These are phyloP conservation scores for Laothoe populi DNA, from an alignment of 2,888 invertebrate genomes.

Conservation along the genomic window DNA sequence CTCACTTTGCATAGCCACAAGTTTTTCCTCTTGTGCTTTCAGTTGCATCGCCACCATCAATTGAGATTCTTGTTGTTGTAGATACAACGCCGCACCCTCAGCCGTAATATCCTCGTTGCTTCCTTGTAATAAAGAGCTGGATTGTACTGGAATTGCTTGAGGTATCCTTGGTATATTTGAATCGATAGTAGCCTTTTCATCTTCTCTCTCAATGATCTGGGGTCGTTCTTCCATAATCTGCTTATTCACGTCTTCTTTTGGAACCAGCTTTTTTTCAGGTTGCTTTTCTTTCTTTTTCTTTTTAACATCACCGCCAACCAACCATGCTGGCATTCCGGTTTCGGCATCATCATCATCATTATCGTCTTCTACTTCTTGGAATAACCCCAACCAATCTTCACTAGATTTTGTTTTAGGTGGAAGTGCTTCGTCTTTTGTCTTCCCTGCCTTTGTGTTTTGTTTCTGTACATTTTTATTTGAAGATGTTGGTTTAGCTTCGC, in stretches of 20 bases:
- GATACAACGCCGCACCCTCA: slow-evolving; percentile 82
- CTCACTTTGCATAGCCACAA: slow-evolving; percentile 83
- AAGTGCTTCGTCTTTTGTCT: slow-evolving; percentile 51
- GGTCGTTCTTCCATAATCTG: slow-evolving; percentile 37
- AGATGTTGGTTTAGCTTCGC: slow-evolving; percentile 52
- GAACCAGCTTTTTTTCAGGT: slow-evolving; percentile 44
- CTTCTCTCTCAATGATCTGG: slow-evolving; percentile 32
- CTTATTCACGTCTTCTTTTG: slow-evolving; percentile 38
- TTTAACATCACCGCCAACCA: slow-evolving; percentile 60
- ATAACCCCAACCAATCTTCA: slow-evolving; percentile 79
- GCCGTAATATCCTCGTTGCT: slow-evolving; percentile 74
- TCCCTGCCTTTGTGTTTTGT: slow-evolving; percentile 43
- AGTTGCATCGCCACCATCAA: slow-evolving; percentile 85
- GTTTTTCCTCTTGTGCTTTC: slow-evolving; percentile 86
- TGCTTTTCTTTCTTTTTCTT: slow-evolving; percentile 63
- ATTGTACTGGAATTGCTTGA: slow-evolving; percentile 35
- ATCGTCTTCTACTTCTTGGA: slow-evolving; percentile 63
- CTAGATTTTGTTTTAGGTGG: slow-evolving; percentile 58
- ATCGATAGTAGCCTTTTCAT: slow-evolving; percentile 15
- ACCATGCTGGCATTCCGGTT: slow-evolving; percentile 73
- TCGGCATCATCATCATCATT: slow-evolving; percentile 58
- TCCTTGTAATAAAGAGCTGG: slow-evolving; percentile 45
- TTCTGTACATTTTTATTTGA: slow-evolving; percentile 53
- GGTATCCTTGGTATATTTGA: slow-evolving; percentile 29
- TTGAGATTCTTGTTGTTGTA: slow-evolving; percentile 87